Evolutionary conservation across 1,140 invertebrate species (phyloP), one percentile per base, ranked within the genome.

Genomic region (Luehdorfia chinensis): DNA sequence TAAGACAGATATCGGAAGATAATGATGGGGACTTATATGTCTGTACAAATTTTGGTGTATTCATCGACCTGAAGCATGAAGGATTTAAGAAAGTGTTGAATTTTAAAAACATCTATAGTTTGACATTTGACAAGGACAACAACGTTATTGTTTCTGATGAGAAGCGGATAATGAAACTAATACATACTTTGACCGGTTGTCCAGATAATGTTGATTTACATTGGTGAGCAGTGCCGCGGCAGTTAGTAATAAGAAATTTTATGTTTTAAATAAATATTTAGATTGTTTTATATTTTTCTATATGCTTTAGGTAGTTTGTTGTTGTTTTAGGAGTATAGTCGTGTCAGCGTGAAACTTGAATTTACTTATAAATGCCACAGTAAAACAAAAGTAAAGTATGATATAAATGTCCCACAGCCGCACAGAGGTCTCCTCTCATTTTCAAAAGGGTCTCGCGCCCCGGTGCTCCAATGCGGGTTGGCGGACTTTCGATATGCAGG

Each of bases 61-160:
- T 47, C 23, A 14, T 53, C 1, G 18, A 58, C 13, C 45, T 49
- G 8, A 59, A 56, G 12, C 39, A 53, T 36, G 49, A 55, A 4
- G 55, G 49, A 0, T 33, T 77, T 0, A 44, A 52, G 6, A 70
- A 64, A 43, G 52, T 79, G 27, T 41, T 72, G 18, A 51, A 70
- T 27, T 44, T 65, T 14, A 74, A 65, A 39, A 68, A 70, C 48
- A 47, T 77, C 4, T 67, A 71, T 18, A 74, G 75, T 8, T 12
- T 81, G 16, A 47, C 75, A 0, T 77, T 77, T 34, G 77, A 81
- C 53, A 74, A 36, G 23, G 57, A 79, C 15, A 75, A 79, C 46
- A 70, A 69, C 49, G 57, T 77, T 15, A 55, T 81, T 30, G 48
- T 66, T 32, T 70, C 73, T 7, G 67, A 72, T 51, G 60, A 72